A percentile compares a stretch with the other conserved stretches of the same genome.
phyloP scores from a whole-genome alignment of 2,797 vertebrate genomes.

The Bucorvus abyssinicus region DNA sequence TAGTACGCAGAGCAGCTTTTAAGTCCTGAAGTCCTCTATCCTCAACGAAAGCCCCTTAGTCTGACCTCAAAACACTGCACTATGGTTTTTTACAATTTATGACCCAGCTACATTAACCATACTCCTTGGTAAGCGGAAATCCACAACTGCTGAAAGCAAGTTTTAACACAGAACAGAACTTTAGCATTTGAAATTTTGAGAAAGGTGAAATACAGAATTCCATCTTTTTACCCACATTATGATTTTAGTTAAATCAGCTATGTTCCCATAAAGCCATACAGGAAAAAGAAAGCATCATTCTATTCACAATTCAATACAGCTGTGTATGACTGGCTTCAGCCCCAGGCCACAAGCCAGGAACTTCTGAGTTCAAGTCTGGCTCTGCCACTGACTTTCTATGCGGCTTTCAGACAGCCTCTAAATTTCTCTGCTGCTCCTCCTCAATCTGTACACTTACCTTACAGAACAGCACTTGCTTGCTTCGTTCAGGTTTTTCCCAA shows the following conservation, averaged over 20 bases:
- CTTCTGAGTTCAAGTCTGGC: conserved; percentile 44
- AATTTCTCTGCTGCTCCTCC: not conserved
- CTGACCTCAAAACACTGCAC: not conserved
- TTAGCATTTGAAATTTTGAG: not conserved
- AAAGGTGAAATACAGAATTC: not conserved
- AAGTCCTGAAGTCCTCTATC: not conserved
- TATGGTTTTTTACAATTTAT: not conserved
- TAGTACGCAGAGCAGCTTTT: not conserved
- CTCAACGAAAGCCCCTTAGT: not conserved
- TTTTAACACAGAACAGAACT: not conserved
- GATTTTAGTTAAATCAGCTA: not conserved
- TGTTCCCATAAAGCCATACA: not conserved
- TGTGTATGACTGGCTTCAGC: not conserved
- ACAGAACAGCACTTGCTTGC: not conserved
- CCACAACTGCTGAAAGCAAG: not conserved
- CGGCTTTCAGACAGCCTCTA: not conserved
- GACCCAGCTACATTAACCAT: not conserved
- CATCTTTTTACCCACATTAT: not conserved
- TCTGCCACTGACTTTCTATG: conserved; percentile 22
- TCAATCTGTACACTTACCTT: not conserved
- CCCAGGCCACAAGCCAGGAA: conserved; percentile 46
- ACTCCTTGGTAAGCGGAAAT: not conserved
- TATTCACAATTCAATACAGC: conserved; percentile 24
- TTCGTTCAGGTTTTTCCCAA: not conserved
- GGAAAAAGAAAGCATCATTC: not conserved